Base-by-base conservation (phyloP, 2,113 vertebrate species). In the Greenwoodochromis staneri region DNA sequence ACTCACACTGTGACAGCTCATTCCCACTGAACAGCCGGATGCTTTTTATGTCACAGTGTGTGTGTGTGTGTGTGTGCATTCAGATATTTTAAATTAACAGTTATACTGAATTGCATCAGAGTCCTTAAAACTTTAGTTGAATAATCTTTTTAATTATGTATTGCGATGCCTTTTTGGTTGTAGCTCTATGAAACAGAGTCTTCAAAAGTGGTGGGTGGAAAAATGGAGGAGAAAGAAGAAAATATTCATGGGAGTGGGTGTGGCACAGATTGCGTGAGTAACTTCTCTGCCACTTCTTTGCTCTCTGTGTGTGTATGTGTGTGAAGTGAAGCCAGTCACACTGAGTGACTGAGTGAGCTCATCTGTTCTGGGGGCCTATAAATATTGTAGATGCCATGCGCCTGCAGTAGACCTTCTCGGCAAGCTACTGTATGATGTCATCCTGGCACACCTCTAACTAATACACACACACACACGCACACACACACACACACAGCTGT, bases 371-470 rank as follows among this genome's bases (percentile, higher is more conserved):
- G 63, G 88, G 86, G 82, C 87, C 94, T 95, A 96, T 96, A 95
- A 96, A 96, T 96, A 95, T 95, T 96, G 94, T 94, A 96, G 93
- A 93, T 94, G 92, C 92, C 92, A 94, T 91, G 91, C 84, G 90
- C 93, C 92, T 94, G 94, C 92, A 95, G 93, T 91, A 86, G 93
- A 92, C 92, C 90, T 92, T 94, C 88, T 92, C 84, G 85, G 91
- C 88, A 85, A 93, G 92, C 91, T 93, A 93, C 93, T 93, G 91
- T 93, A 93, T 95, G 95, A 96, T 95, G 95, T 95, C 95, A 96
- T 94, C 88, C 88, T 89, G 87, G 89, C 88, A 93, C 93, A 92
- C 92, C 91, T 92, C 89, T 84, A 85, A 69, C 85, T 7, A 47
- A 61, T 71, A 83, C 81, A 88, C 51, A 85, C 84, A 88, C 91